phyloP scores from a whole-genome alignment of 2,113 vertebrate genomes.

The Campylomormyrus tamandua region DNA sequence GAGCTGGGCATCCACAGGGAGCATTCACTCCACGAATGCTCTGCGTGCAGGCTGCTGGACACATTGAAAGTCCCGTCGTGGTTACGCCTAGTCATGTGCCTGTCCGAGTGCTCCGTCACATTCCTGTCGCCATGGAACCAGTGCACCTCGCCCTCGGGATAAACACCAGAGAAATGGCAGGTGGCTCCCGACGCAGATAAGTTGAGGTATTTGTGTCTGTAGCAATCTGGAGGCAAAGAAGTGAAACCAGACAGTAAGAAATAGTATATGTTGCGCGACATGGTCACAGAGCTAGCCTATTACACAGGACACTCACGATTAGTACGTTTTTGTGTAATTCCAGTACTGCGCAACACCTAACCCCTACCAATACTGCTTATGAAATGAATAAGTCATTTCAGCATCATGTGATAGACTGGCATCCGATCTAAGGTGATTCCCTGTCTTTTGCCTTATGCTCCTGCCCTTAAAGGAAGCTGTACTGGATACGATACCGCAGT shows the following conservation, averaged over 20 bases:
- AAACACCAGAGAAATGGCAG: constrained; percentile 12
- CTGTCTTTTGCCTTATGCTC: background rate
- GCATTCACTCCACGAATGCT: background rate
- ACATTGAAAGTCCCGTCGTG: constrained; percentile 3
- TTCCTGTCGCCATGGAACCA: background rate
- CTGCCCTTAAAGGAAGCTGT: background rate
- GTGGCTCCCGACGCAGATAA: background rate
- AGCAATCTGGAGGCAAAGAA: constrained; percentile 4
- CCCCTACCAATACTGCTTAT: background rate
- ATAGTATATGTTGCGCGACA: background rate
- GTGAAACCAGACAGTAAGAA: background rate
- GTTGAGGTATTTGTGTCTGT: background rate
- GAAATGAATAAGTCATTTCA: background rate
- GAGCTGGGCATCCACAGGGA: constrained; percentile 11
- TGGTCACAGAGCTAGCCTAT: background rate
- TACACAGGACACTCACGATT: background rate
- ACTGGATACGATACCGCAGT: background rate
- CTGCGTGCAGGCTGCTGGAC: background rate
- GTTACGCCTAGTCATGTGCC: background rate
- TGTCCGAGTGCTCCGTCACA: background rate
- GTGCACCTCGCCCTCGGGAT: constrained; percentile 7
- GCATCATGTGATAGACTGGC: background rate
- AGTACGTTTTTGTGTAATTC: background rate
- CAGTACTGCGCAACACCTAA: background rate
- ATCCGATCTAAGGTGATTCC: background rate